Percentiles rank a stretch among this genome's conserved stretches.
Evolutionary conservation across 2,797 vertebrate species (phyloP).

Genomic region (Sphenodon punctatus): DNA sequence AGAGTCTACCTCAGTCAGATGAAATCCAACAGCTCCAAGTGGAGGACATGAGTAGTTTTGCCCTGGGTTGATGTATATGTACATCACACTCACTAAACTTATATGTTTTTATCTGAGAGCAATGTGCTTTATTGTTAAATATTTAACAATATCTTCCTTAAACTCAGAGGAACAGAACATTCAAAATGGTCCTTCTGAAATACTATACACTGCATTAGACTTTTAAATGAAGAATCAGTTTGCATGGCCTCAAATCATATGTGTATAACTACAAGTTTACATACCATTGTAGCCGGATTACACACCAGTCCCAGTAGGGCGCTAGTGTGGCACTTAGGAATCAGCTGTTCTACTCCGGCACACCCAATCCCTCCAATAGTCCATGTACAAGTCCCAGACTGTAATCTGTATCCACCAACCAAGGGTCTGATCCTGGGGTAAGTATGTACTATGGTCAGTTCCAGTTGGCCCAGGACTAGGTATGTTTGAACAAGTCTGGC

Average conservation of each 20-base stretch:
- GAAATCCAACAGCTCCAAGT: slow-evolving; percentile 44
- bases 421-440: no score
- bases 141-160: slow-evolving; percentile 39
- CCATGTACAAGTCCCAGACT: no score
- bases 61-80: slow-evolving; percentile 41
- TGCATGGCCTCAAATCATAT: slow-evolving; percentile 7
- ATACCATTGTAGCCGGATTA: no score
- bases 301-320: no score
- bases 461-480: no score
- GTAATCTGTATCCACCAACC: no score
- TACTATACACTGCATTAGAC: slow-evolving; percentile 36
- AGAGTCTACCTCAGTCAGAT: neutral
- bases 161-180: neutral
- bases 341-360: no score
- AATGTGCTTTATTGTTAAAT: slow-evolving; percentile 20
- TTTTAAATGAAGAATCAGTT: slow-evolving; percentile 16
- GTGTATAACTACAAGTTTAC: no score
- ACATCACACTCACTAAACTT: slow-evolving; percentile 36
- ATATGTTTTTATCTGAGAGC: slow-evolving; percentile 28
- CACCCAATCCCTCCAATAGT: no score
- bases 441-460: no score
- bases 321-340: no score
- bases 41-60: slow-evolving; percentile 35
- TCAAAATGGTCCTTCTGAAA: slow-evolving; percentile 22
- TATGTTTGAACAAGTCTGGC: no score